Evolutionary conservation across 2,797 vertebrate species (phyloP), one percentile per base, ranked within the genome.

Genomic region (Eidolon dupreanum): DNA sequence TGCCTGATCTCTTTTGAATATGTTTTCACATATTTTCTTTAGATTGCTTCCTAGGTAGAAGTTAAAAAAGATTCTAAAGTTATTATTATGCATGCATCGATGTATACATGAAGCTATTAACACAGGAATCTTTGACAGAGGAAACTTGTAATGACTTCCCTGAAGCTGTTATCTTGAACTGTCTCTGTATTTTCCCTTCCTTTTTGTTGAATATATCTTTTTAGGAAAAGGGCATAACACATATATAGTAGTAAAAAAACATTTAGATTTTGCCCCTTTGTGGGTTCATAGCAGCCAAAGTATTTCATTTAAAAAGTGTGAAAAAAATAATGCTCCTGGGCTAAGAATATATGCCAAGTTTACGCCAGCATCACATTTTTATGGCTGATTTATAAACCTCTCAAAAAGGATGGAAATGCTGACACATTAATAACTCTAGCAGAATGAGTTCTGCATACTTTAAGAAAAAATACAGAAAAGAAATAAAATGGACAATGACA

Each of bases 391-490:
- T 74, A 95, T 96, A 96, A 97, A 93, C 9, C 7, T 88, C 84
- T 97, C 84, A 91, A 63, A 78, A 90, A 97, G 61, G 16, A 96
- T 96, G 66, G 73, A 97, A 96, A 96, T 68, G 73, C 55, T 97
- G 92, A 95, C 71, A 95, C 4, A 79, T 43, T 33, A 33, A 71
- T 96, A 96, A 90, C 59, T 75, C 49, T 66, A 88, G 12, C 0
- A 11, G 49, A 79, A 96, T 83, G 46, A 96, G 77, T 93, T 96
- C 94, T 96, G 38, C 82, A 89, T 81, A 77, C 26, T 89, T 93
- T 46, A 86, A 90, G 84, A 70, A 91, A 79, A 63, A 97, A 97
- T 49, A 33, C 5, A 66, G 57, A 65, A 68, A 74, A 51, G 26
- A 88, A 86, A 91, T 51, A 84, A 78, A 95, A 59, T 83, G 36